Evolutionary conservation across 2,113 vertebrate genomes (phyloP).

Genomic region (Epinephelus fuscoguttatus): DNA sequence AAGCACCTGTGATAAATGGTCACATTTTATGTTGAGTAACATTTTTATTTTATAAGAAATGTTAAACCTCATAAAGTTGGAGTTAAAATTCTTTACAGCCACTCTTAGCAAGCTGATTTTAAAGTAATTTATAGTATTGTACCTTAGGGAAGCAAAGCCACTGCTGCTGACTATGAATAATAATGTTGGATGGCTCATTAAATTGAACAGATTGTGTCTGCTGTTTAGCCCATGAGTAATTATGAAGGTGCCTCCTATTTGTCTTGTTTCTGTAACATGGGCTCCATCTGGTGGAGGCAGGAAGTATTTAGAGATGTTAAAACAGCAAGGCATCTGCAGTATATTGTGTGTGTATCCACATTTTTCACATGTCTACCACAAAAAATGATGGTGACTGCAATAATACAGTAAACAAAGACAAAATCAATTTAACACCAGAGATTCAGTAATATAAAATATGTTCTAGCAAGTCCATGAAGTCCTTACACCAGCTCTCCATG

Average conservation of each 20-base stretch:
- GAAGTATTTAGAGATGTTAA: neutral
- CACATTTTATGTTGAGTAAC: slow-evolving; percentile 37
- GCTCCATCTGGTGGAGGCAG: slow-evolving; percentile 70
- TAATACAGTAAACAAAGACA: too few relatives aligned
- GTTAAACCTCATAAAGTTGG: slow-evolving; percentile 46
- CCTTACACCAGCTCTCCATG: too few relatives aligned
- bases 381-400: too few relatives aligned
- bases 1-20: neutral
- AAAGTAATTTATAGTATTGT: slow-evolving; percentile 56
- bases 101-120: slow-evolving; percentile 45
- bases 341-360: neutral
- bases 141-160: slow-evolving; percentile 38
- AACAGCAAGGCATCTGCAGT: neutral
- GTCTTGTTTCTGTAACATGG: slow-evolving; percentile 4
- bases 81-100: slow-evolving; percentile 36
- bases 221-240: slow-evolving; percentile 33
- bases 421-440: too few relatives aligned
- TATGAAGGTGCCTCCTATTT: neutral
- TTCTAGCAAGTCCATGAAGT: too few relatives aligned
- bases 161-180: slow-evolving; percentile 46
- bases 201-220: slow-evolving; percentile 54
- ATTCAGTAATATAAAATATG: too few relatives aligned
- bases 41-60: slow-evolving; percentile 43
- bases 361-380: neutral
- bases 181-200: slow-evolving; percentile 58